These are phyloP conservation scores for Myrmecophaga tridactyla DNA, from an alignment of 2,113 vertebrate genomes.

Conservation along the genomic window DNA sequence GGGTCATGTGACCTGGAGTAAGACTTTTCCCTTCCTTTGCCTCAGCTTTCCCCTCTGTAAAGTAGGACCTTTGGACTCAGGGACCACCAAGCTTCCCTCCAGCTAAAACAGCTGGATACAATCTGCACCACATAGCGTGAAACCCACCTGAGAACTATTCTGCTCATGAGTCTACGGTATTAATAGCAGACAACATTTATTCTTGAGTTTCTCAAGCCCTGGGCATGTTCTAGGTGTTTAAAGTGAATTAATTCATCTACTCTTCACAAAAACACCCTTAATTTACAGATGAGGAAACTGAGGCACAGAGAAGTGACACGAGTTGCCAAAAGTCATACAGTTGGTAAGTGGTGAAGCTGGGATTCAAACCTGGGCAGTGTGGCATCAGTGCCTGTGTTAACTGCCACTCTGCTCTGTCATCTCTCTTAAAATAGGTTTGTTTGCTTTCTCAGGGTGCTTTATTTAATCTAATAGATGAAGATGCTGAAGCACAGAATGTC, in stretches of 20 bases:
- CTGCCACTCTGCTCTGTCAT: rapidly evolving
- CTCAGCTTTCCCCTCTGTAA: not conserved
- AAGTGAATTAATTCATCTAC: not conserved
- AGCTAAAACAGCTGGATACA: not conserved
- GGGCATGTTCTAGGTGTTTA: not conserved
- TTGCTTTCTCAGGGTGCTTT: not conserved
- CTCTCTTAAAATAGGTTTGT: not conserved
- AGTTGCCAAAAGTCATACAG: not conserved
- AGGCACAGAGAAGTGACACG: not conserved
- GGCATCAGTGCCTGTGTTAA: rapidly evolving
- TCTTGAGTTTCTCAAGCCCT: not conserved
- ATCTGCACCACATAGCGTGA: not conserved
- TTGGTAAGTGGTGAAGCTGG: rapidly evolving
- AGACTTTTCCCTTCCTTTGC: not conserved
- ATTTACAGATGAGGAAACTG: not conserved
- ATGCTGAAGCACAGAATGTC: too few species aligned
- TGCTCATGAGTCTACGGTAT: too few species aligned
- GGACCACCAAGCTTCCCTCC: not conserved
- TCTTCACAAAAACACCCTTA: not conserved
- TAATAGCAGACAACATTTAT: not conserved
- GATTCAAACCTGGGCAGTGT: not conserved
- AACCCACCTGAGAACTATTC: too few species aligned
- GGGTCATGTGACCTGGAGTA: not conserved
- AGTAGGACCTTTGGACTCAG: not conserved
- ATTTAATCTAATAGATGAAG: not conserved